Evolutionary conservation across 2,797 vertebrate species (phyloP).

Genomic region (Melanogrammus aeglefinus): DNA sequence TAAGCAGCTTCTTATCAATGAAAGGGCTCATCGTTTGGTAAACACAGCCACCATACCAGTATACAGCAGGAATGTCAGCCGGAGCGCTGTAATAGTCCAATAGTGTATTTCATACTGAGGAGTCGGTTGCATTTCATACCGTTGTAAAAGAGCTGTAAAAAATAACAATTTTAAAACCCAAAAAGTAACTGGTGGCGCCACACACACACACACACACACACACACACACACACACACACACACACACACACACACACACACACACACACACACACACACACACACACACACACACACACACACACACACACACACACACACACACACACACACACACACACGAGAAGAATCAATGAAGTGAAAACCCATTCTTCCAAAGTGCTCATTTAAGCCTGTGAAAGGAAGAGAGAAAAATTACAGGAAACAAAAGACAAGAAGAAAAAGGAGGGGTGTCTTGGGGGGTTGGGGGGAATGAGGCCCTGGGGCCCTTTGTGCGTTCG

Average conservation of each 20-base stretch:
- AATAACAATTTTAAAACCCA: too few relatives aligned
- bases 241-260: constrained; percentile 8
- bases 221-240: constrained; percentile 1
- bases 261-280: constrained; percentile 2
- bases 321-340: not conserved
- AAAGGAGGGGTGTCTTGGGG: not conserved
- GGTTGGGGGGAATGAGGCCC: not conserved
- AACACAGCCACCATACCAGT: too few relatives aligned
- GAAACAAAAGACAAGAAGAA: not conserved
- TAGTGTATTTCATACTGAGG: too few relatives aligned
- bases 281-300: constrained; percentile 10
- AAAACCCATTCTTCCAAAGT: constrained; percentile 1
- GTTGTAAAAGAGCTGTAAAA: too few relatives aligned
- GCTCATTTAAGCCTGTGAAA: constrained; percentile 15
- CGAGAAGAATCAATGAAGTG: not conserved
- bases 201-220: too few relatives aligned
- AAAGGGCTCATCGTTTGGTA: not conserved
- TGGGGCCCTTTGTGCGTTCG: not conserved
- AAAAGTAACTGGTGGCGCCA: not conserved
- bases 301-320: not conserved
- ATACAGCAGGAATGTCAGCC: too few relatives aligned
- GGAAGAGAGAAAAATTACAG: constrained; percentile 13
- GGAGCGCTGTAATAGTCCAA: too few relatives aligned
- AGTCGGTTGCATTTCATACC: too few relatives aligned
- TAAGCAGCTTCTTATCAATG: not conserved